Conservation (phyloP, 2,113 vertebrate genomes). For the Sapayoa aenigma region DNA sequence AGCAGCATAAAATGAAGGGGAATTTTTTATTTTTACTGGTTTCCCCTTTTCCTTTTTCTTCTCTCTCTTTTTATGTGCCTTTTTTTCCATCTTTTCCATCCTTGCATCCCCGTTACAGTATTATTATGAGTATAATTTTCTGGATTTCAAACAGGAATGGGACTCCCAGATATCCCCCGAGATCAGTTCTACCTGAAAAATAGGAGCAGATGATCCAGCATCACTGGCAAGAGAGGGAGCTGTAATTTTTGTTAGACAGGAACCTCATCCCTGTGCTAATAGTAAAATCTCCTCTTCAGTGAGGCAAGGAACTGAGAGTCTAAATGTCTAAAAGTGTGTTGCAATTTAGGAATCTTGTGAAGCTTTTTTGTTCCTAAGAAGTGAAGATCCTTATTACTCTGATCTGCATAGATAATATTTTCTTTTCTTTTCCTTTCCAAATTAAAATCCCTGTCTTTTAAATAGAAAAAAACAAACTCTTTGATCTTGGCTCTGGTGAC, state of each 20-base stretch:
- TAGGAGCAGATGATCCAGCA: not conserved
- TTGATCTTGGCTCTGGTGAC: not conserved
- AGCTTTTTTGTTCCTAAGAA: fast-evolving
- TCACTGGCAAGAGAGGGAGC: not conserved
- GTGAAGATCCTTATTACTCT: not conserved
- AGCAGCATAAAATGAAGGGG: not conserved
- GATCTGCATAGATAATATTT: not conserved
- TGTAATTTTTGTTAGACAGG: not conserved
- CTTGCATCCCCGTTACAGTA: not conserved
- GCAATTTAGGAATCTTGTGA: not conserved
- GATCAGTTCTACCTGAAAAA: not conserved
- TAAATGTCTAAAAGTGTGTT: not conserved
- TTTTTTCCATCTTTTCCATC: not conserved
- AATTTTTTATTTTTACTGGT: not conserved
- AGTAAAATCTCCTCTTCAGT: not conserved
- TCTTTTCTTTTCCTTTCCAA: not conserved
- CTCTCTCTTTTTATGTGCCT: not conserved
- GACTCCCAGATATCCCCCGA: not conserved
- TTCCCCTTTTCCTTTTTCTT: not conserved
- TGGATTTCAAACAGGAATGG: not conserved
- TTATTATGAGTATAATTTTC: not conserved
- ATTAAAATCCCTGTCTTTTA: not conserved
- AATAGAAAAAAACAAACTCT: not conserved
- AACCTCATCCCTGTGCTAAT: not conserved
- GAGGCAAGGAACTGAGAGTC: not conserved